These are phyloP conservation scores for Aleiodes leptofemur DNA, from an alignment of 2,888 invertebrate genomes.

Conservation along the genomic window DNA sequence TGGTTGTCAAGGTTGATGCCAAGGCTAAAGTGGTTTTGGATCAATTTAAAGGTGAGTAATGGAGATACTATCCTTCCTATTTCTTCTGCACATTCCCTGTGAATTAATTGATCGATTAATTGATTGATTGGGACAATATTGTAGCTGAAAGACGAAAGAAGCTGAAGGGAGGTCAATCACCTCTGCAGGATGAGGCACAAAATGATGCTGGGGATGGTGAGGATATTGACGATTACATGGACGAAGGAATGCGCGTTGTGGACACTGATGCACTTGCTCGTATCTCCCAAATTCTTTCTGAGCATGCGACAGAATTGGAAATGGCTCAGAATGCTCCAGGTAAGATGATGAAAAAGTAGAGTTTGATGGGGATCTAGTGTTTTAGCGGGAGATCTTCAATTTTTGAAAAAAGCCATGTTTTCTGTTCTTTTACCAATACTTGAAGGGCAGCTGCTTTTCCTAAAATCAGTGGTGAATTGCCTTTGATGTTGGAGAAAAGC, in stretches of 20 bases:
- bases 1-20: constrained; percentile 97
- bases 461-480: too few species aligned
- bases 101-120: background rate
- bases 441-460: too few species aligned
- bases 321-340: constrained; percentile 70
- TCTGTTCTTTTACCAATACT: too few species aligned
- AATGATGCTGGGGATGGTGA: constrained; percentile 78
- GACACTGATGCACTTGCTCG: constrained; percentile 86
- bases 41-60: constrained; percentile 87
- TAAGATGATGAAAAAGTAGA: constrained; percentile 48
- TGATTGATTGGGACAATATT: constrained; percentile 2
- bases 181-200: constrained; percentile 78
- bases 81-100: background rate
- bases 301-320: constrained; percentile 79
- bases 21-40: constrained; percentile 97
- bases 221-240: constrained; percentile 82
- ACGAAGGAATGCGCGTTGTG: constrained; percentile 84
- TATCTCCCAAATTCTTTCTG: constrained; percentile 87
- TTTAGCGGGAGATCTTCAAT: too few species aligned
- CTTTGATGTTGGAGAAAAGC: too few species aligned
- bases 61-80: background rate
- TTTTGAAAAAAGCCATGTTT: too few species aligned
- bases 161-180: constrained; percentile 77
- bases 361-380: background rate
- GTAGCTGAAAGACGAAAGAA: constrained; percentile 80